These are phyloP conservation scores for Micrasema minimum DNA, from an alignment of 1,140 invertebrate species.

Conservation along the genomic window DNA sequence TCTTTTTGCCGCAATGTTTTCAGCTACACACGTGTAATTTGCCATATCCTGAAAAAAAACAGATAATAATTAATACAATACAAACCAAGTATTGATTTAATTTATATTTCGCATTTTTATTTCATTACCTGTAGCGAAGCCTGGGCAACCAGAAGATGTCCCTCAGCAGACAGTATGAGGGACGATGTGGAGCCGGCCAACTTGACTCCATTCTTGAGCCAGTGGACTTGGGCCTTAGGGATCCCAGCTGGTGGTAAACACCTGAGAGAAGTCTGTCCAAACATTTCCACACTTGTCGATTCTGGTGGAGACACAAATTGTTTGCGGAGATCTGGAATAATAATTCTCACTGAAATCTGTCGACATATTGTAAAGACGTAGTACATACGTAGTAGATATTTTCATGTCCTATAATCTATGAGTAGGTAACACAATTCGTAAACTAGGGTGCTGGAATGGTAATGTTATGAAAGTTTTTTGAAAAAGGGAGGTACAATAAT, in stretches of 20 bases:
- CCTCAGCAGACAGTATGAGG: conserved; percentile 81
- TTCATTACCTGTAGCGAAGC: conserved; percentile 78
- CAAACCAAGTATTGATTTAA: too few relatives aligned
- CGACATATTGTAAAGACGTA: too few relatives aligned
- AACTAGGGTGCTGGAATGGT: too few relatives aligned
- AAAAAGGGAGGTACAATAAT: too few relatives aligned
- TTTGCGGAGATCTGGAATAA: conserved; percentile 79
- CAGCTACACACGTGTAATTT: conserved; percentile 97
- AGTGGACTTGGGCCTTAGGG: conserved; percentile 85
- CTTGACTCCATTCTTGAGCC: conserved; percentile 79
- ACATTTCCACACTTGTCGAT: conserved; percentile 84
- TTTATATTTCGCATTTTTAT: too few relatives aligned
- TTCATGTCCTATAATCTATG: too few relatives aligned
- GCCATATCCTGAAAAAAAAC: conserved; percentile 76
- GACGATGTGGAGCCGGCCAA: conserved; percentile 71
- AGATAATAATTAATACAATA: neutral
- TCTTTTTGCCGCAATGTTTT: conserved; percentile 91
- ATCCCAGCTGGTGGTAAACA: conserved; percentile 90
- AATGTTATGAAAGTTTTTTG: too few relatives aligned
- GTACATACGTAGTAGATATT: too few relatives aligned
- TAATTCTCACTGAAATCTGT: too few relatives aligned
- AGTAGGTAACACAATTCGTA: too few relatives aligned
- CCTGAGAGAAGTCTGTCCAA: conserved; percentile 84
- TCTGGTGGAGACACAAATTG: conserved; percentile 85
- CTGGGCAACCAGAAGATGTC: conserved; percentile 89